These are phyloP conservation scores for Gyps fulvus DNA, from an alignment of 2,113 vertebrate species.

Conservation along the genomic window DNA sequence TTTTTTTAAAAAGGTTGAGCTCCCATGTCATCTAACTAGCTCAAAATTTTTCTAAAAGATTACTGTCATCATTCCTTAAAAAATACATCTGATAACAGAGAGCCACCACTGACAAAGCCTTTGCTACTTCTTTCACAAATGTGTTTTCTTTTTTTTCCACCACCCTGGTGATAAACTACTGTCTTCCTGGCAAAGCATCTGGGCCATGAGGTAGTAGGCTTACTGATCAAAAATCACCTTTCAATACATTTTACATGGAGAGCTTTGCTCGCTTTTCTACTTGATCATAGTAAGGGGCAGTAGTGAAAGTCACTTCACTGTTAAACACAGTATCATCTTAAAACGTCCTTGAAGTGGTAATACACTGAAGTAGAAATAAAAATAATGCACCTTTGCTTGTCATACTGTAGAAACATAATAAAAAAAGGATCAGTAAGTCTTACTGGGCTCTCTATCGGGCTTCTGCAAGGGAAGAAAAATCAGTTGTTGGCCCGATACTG, in stretches of 20 bases:
- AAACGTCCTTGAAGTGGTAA: neutral
- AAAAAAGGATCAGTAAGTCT: constrained; percentile 5
- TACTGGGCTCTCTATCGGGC: neutral
- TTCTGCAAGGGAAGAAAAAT: constrained; percentile 26
- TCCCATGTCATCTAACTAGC: neutral
- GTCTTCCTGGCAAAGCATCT: neutral
- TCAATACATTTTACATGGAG: neutral
- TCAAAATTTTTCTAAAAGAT: neutral
- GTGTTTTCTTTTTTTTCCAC: neutral
- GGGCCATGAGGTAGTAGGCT: neutral
- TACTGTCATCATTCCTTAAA: neutral
- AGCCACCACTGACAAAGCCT: neutral
- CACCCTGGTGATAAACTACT: neutral
- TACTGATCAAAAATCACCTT: neutral
- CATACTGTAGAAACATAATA: neutral
- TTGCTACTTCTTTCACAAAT: neutral
- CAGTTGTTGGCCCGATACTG: neutral
- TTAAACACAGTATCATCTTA: neutral
- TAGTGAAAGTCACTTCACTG: neutral
- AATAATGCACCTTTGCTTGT: constrained; percentile 14
- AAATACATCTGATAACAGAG: neutral
- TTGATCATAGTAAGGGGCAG: neutral
- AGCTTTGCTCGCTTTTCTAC: neutral
- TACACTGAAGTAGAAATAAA: neutral
- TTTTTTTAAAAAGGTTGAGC: neutral